Percentiles rank a stretch among this genome's conserved stretches.
Evolutionary conservation across 2,888 invertebrate genomes (phyloP).

Genomic region (Cryptops parisi): DNA sequence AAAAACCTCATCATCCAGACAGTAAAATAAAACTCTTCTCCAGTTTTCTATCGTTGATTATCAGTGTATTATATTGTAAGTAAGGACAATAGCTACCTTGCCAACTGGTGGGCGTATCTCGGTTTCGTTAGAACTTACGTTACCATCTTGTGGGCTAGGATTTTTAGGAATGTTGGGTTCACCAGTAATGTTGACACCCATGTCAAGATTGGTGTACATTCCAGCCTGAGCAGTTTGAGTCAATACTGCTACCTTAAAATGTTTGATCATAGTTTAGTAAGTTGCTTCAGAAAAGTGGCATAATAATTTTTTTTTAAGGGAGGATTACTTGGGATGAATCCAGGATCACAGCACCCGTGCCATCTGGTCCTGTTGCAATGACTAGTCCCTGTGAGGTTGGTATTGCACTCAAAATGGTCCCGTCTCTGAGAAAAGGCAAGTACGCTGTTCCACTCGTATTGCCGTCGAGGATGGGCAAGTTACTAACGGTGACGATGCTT

Average conservation of each 20-base stretch:
- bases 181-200: constrained; percentile 1
- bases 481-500: constrained; percentile 15
- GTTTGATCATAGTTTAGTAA: background rate
- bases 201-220: constrained; percentile 18
- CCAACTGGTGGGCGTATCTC: constrained; percentile 23
- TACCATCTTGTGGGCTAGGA: constrained; percentile 1
- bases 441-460: constrained; percentile 13
- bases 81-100: no score
- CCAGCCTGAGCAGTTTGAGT: constrained; percentile 18
- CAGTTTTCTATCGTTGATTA: no score
- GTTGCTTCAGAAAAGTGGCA: background rate
- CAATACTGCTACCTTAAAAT: constrained; percentile 17
- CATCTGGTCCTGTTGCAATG: constrained; percentile 21
- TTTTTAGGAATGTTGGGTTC: background rate
- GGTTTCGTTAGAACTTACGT: constrained; percentile 1
- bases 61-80: no score
- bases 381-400: constrained; percentile 20
- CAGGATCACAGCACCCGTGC: constrained; percentile 19
- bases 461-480: constrained; percentile 16
- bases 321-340: constrained; percentile 19
- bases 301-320: background rate
- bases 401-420: constrained; percentile 16
- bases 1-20: no score
- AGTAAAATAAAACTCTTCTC: no score
- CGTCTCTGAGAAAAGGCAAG: constrained; percentile 20